These are phyloP conservation scores for Hemiscyllium ocellatum DNA, from an alignment of 2,113 vertebrate genomes.

Conservation along the genomic window DNA sequence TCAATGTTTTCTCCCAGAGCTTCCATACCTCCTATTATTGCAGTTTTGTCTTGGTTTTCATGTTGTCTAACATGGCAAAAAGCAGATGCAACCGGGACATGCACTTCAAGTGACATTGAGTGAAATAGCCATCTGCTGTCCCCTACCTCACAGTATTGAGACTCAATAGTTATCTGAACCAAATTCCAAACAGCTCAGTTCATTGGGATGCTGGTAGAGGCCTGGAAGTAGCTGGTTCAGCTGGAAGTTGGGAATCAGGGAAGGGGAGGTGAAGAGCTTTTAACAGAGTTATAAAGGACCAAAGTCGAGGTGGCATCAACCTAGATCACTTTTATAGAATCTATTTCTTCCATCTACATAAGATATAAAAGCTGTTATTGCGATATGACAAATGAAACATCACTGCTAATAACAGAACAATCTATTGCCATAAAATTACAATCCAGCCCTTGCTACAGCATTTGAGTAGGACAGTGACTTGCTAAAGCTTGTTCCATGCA, in stretches of 20 bases:
- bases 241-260: neutral
- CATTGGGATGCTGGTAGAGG: neutral
- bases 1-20: neutral
- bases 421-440: neutral
- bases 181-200: neutral
- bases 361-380: neutral
- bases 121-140: neutral
- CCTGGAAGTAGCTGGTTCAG: neutral
- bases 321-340: neutral
- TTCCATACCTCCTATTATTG: neutral
- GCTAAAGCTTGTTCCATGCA: neutral
- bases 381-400: neutral
- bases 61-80: neutral
- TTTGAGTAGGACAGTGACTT: neutral
- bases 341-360: neutral
- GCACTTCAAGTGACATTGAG: neutral
- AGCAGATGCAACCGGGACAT: neutral
- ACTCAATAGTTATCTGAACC: neutral
- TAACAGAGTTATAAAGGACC: neutral
- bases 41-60: neutral
- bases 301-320: neutral
- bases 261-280: neutral
- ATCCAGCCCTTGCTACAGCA: neutral
- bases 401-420: neutral
- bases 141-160: neutral